Percentiles rank a stretch among this genome's conserved stretches.
These are phyloP conservation scores for Danionella cerebrum DNA, from an alignment of 2,113 vertebrate species.

Conservation along the genomic window DNA sequence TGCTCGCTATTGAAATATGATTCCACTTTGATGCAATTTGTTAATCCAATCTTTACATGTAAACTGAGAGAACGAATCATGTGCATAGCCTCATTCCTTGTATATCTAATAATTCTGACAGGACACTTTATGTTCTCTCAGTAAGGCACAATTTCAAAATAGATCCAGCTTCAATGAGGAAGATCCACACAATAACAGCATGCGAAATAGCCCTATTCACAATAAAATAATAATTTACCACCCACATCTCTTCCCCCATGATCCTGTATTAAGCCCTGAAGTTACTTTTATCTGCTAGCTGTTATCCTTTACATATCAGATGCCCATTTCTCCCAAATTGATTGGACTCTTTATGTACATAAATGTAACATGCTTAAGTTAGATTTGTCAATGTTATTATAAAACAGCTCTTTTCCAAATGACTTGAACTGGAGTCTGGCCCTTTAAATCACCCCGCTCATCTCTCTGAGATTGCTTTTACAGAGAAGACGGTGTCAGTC, in stretches of 20 bases:
- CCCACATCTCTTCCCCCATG: too few relatives aligned
- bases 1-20: neutral
- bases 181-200: neutral
- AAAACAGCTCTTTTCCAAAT: too few relatives aligned
- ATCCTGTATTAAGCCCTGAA: too few relatives aligned
- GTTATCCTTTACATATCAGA: too few relatives aligned
- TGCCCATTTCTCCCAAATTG: too few relatives aligned
- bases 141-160: neutral
- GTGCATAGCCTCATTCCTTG: neutral
- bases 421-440: too few relatives aligned
- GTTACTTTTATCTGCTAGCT: too few relatives aligned
- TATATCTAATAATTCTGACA: neutral
- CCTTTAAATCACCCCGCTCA: neutral
- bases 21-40: neutral
- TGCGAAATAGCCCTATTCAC: neutral
- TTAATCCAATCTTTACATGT: neutral
- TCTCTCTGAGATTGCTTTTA: neutral
- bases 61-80: conserved; percentile 6
- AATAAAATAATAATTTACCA: too few relatives aligned
- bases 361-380: too few relatives aligned
- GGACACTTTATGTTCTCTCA: neutral
- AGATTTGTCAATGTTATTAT: too few relatives aligned
- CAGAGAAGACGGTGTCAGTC: neutral
- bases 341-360: too few relatives aligned
- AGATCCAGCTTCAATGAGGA: too few relatives aligned